Evolutionary conservation across 2,888 invertebrate species (phyloP).

Genomic region (Noctuana brunneofusca): DNA sequence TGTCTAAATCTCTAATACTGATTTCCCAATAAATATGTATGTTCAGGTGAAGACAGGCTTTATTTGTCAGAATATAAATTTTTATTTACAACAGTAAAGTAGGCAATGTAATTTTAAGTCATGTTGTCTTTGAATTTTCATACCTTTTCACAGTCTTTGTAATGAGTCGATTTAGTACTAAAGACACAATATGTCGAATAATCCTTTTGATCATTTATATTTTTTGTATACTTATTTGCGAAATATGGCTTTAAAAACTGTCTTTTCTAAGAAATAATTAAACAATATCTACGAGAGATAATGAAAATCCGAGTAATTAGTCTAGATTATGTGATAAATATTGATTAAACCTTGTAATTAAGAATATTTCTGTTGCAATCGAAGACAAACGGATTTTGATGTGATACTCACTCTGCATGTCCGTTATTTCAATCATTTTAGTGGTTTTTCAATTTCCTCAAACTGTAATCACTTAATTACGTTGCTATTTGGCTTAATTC

Average conservation of each 20-base stretch:
- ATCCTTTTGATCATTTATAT: background rate
- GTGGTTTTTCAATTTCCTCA: slow-evolving; percentile 40
- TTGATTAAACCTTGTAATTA: slow-evolving; percentile 23
- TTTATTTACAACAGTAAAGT: no score
- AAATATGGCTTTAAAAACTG: background rate
- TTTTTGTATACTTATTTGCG: background rate
- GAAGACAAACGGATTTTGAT: slow-evolving; percentile 16
- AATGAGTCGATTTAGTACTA: no score
- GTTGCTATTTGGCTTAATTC: slow-evolving; percentile 46
- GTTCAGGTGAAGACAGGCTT: no score
- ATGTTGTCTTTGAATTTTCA: no score
- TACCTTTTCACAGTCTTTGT: no score
- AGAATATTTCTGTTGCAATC: background rate
- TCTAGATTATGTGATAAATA: slow-evolving; percentile 37
- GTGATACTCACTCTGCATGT: slow-evolving; percentile 89
- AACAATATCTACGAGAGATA: background rate
- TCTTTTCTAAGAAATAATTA: background rate
- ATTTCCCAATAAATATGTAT: no score
- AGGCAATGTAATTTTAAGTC: no score
- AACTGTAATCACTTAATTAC: slow-evolving; percentile 30
- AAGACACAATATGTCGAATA: background rate
- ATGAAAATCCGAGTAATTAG: slow-evolving; percentile 6
- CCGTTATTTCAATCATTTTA: slow-evolving; percentile 92
- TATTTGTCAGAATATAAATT: no score
- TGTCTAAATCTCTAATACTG: background rate